Evolutionary conservation across 2,797 vertebrate species (phyloP).

Genomic region (Pseudomugil gertrudae): DNA sequence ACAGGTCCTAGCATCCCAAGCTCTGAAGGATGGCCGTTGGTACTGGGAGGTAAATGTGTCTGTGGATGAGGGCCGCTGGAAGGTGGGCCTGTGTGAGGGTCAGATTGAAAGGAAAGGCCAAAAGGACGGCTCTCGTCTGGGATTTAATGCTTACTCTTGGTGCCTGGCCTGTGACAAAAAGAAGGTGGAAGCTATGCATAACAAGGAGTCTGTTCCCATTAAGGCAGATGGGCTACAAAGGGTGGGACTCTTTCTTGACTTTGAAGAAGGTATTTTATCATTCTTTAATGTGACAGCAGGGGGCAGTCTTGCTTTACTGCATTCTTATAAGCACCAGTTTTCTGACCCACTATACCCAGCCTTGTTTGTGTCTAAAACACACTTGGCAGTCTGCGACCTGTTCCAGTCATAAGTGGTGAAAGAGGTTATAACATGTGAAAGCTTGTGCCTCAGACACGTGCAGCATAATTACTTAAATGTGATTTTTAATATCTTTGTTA

Average conservation of each 20-base stretch:
- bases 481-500: constrained; percentile 21
- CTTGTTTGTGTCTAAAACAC: constrained; percentile 73
- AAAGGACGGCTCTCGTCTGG: constrained; percentile 79
- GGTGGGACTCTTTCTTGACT: constrained; percentile 81
- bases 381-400: constrained; percentile 64
- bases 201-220: constrained; percentile 70
- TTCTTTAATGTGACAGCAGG: constrained; percentile 81
- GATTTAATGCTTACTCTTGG: constrained; percentile 83
- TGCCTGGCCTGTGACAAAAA: constrained; percentile 78
- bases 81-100: constrained; percentile 79
- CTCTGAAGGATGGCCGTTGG: constrained; percentile 66
- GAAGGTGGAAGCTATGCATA: constrained; percentile 79
- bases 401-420: constrained; percentile 49
- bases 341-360: constrained; percentile 76
- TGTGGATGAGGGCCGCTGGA: constrained; percentile 74
- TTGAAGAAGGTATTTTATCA: constrained; percentile 77
- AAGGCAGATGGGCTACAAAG: constrained; percentile 57
- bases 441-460: constrained; percentile 28
- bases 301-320: constrained; percentile 75
- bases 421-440: background rate
- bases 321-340: constrained; percentile 78
- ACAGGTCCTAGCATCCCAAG: constrained; percentile 75
- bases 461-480: constrained; percentile 13
- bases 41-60: constrained; percentile 81
- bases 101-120: constrained; percentile 83